Base-by-base conservation (phyloP, 1,140 invertebrate genomes). In the Babylonia areolata region DNA sequence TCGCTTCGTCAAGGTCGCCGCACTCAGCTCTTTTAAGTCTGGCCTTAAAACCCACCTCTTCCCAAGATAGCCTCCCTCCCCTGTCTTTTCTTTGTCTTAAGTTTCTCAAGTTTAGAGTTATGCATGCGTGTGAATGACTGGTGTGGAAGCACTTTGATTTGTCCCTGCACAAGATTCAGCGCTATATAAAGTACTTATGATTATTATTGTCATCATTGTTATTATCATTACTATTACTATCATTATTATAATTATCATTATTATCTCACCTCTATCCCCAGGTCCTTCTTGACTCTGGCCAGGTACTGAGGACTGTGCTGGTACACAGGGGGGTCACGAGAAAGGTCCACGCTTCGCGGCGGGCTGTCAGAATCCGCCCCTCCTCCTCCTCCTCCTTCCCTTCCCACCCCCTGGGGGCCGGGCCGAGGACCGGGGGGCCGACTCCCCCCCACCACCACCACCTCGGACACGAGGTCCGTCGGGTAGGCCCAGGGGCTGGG, bases 401-500 rank as follows among this genome's bases (percentile, higher is more conserved):
- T 15, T 6, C 42, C 42, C 15, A 9, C 46, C 9, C 46, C 46
- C n/a, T n/a, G n/a, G n/a, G n/a, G n/a, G n/a, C 64, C 88, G 20
- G 46, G 9, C 46, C 6, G 46, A 51, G 46, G 46, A 51, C 46
- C 87, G 5, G 88, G 71, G 23, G 86, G n/a, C n/a, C n/a, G n/a
- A 51, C 46, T 2, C 9, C 46, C 46, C 46, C 5, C 46, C 46
- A 51, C 46, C 46, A 51, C 89, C 46, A 92, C 89, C 12, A 90
- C 86, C 86, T 91, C 89, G 20, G 92, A 92, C 23, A 92, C 91
- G 28, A 92, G 89, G 73, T 94, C 92, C 37, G 93, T 91, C 9
- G 93, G 91, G 93, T 98, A 98, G 92, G 96, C 97, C 97, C 97
- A 98, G 89, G 96, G 95, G 11, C 97, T 95, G 12, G 97, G 96